A percentile compares a stretch with the other conserved stretches of the same genome.
Conservation (phyloP, 64 coral and sea anemone species). For the Montipora capricornis region DNA sequence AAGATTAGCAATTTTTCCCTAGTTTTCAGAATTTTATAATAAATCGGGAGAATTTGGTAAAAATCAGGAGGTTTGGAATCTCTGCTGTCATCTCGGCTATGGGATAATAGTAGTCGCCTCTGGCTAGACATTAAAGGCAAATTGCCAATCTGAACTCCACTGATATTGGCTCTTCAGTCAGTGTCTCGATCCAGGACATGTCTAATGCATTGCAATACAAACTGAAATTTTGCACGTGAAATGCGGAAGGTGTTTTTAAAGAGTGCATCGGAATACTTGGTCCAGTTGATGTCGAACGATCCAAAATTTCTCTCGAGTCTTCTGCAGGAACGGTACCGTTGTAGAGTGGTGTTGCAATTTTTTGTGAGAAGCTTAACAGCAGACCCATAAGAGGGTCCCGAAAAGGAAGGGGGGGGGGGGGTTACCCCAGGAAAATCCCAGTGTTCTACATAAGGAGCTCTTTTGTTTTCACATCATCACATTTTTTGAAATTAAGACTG, state of each 20-base stretch:
- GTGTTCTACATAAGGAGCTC: too few species aligned
- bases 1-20: background rate
- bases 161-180: constrained; percentile 54
- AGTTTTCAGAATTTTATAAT: too few species aligned
- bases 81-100: constrained; percentile 14
- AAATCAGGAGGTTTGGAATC: too few species aligned
- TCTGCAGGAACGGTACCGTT: background rate
- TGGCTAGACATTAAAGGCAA: constrained; percentile 33
- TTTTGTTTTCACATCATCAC: too few species aligned
- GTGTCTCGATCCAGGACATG: constrained; percentile 36
- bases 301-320: constrained; percentile 35
- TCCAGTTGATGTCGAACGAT: too few species aligned
- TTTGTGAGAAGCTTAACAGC: background rate
- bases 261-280: constrained; percentile 37
- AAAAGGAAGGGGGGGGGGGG: too few species aligned
- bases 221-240: constrained; percentile 72
- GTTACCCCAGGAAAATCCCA: too few species aligned
- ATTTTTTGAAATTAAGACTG: too few species aligned
- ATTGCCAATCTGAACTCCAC: constrained; percentile 38
- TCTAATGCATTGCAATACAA: constrained; percentile 40
- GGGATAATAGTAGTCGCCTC: constrained; percentile 45
- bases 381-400: too few species aligned
- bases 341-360: background rate
- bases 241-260: constrained; percentile 71
- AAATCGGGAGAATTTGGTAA: too few species aligned